phyloP scores from a whole-genome alignment of 2,888 invertebrate species.

The Melipona bicolor region DNA sequence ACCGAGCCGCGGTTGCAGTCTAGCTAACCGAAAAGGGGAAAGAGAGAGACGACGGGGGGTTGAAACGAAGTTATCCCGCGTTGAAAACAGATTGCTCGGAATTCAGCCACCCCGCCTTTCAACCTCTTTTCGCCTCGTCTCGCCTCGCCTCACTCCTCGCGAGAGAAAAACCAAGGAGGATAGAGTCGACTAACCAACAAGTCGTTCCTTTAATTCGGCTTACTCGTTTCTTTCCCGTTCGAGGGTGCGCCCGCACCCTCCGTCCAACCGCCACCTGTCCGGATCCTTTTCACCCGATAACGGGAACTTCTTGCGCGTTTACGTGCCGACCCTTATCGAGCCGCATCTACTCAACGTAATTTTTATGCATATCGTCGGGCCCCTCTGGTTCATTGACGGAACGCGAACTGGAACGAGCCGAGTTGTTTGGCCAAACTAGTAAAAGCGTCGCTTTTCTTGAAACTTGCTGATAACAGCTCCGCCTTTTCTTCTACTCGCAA shows the following conservation, averaged over 20 bases:
- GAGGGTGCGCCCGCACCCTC: conserved; percentile 50
- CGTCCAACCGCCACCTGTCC: conserved; percentile 58
- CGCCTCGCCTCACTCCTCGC: conserved; percentile 27
- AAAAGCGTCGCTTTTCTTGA: neutral
- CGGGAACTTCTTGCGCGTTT: conserved; percentile 43
- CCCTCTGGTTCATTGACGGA: conserved; percentile 11
- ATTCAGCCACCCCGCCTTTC: conserved; percentile 79
- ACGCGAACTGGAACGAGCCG: conserved; percentile 6
- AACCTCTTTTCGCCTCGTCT: conserved; percentile 77
- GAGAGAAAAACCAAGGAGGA: conserved; percentile 70
- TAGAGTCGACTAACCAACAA: conserved; percentile 80
- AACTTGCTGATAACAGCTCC: neutral
- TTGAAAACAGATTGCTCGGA: conserved; percentile 82
- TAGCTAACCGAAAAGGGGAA: conserved; percentile 68
- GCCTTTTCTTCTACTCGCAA: neutral
- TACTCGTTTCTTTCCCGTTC: conserved; percentile 60
- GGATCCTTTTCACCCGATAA: conserved; percentile 58
- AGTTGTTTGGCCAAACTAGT: neutral
- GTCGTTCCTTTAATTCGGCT: conserved; percentile 81
- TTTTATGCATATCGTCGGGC: conserved; percentile 36
- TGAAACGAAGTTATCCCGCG: conserved; percentile 82
- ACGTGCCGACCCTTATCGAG: conserved; percentile 21
- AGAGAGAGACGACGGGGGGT: conserved; percentile 10
- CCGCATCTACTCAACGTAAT: conserved; percentile 29
- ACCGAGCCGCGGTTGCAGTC: conserved; percentile 67